A percentile compares a stretch with the other conserved stretches of the same genome.
These are phyloP conservation scores for Piscicola geometra DNA, from an alignment of 2,888 invertebrate genomes.

Conservation along the genomic window DNA sequence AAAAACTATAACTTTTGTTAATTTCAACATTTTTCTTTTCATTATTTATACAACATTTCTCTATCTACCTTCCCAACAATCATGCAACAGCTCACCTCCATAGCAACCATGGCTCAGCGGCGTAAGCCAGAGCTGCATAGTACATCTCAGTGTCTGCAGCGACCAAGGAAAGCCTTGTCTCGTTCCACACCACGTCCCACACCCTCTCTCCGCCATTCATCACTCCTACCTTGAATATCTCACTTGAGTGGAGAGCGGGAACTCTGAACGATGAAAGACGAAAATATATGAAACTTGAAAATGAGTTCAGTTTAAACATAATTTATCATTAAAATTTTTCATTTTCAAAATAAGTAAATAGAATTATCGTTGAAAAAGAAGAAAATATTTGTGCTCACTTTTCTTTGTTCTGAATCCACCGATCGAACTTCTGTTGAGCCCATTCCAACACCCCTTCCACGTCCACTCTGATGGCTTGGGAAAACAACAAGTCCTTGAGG, in stretches of 20 bases:
- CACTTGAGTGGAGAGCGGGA: constrained; percentile 47
- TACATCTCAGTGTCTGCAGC: constrained; percentile 52
- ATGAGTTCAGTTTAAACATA: no score
- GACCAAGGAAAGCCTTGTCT: constrained; percentile 48
- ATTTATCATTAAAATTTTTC: no score
- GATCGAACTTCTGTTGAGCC: neutral
- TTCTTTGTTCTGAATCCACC: neutral
- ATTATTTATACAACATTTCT: no score
- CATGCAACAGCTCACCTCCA: constrained; percentile 48
- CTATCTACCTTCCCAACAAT: neutral
- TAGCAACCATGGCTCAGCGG: constrained; percentile 53
- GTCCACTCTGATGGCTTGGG: neutral
- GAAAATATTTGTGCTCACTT: neutral
- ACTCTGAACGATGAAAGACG: constrained; percentile 41
- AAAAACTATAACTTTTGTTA: no score
- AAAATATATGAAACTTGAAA: no score
- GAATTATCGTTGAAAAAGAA: no score
- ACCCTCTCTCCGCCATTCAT: constrained; percentile 51
- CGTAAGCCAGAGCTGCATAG: constrained; percentile 51
- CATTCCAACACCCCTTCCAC: neutral
- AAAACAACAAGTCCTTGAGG: neutral
- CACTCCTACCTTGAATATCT: constrained; percentile 52
- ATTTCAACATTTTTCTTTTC: no score
- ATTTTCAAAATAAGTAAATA: no score
- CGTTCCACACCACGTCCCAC: constrained; percentile 54